A percentile compares a stretch with the other conserved stretches of the same genome.
These are phyloP conservation scores for Enteromius treurensis DNA, from an alignment of 2,797 vertebrate species.

Conservation along the genomic window DNA sequence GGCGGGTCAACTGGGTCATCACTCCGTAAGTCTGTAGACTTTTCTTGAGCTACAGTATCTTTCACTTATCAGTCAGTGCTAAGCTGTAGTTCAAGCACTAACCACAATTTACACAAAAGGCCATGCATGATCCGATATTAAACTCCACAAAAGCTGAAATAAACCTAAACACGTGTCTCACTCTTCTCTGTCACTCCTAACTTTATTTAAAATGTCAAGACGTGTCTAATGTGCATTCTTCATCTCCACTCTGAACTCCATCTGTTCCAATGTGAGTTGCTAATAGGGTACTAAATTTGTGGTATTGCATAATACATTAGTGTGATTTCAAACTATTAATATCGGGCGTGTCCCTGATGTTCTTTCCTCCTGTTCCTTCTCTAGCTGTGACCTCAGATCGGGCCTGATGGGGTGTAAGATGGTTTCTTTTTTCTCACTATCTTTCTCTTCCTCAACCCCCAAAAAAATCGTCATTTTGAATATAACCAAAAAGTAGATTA, in stretches of 20 bases:
- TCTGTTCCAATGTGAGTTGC: slow-evolving; percentile 19
- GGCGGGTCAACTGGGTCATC: slow-evolving; percentile 86
- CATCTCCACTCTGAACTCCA: slow-evolving; percentile 19
- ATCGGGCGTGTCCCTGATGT: slow-evolving; percentile 56
- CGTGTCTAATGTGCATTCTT: background rate
- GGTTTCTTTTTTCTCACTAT: slow-evolving; percentile 56
- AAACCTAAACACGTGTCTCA: background rate
- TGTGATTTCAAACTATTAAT: slow-evolving; percentile 37
- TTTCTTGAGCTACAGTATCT: background rate
- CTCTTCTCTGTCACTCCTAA: background rate
- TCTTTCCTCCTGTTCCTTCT: slow-evolving; percentile 67
- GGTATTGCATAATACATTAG: slow-evolving; percentile 27
- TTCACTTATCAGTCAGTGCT: slow-evolving; percentile 6
- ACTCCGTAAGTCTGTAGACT: slow-evolving; percentile 82
- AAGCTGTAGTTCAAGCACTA: slow-evolving; percentile 16
- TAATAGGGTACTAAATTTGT: slow-evolving; percentile 37
- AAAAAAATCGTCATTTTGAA: slow-evolving; percentile 9
- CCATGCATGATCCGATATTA: background rate
- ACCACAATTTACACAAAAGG: background rate
- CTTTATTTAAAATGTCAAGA: background rate
- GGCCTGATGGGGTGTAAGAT: slow-evolving; percentile 69
- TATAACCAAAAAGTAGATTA: slow-evolving; percentile 45
- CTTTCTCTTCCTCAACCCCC: slow-evolving; percentile 35
- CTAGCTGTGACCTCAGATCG: slow-evolving; percentile 70
- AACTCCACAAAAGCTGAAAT: background rate